These are phyloP conservation scores for Coregonus clupeaformis DNA, from an alignment of 2,113 vertebrate species.

Conservation along the genomic window DNA sequence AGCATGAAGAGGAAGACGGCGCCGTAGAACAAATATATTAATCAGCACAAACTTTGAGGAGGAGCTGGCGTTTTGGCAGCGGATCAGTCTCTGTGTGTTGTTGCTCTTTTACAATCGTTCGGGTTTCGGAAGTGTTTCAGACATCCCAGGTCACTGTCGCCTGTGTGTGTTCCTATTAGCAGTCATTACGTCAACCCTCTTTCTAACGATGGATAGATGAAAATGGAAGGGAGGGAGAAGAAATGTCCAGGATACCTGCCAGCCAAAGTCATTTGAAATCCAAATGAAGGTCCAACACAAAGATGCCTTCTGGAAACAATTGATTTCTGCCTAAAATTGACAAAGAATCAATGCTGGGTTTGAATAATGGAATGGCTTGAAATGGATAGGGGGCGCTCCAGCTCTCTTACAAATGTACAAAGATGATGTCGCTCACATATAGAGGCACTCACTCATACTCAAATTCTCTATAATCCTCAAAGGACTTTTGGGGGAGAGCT, in stretches of 20 bases:
- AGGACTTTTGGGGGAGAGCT: neutral
- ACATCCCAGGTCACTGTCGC: neutral
- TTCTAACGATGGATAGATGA: neutral
- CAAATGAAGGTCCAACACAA: constrained; percentile 16
- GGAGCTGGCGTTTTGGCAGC: neutral
- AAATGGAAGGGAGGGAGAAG: neutral
- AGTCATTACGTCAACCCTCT: constrained; percentile 12
- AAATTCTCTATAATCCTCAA: neutral
- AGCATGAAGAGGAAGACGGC: neutral
- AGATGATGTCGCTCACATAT: neutral
- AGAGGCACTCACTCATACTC: too few relatives aligned
- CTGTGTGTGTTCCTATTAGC: constrained; percentile 4
- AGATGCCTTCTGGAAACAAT: constrained; percentile 18
- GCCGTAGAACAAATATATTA: neutral
- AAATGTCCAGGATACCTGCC: neutral
- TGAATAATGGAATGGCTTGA: constrained; percentile 16
- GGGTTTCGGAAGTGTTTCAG: neutral
- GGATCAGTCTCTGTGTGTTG: neutral
- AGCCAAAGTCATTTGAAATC: constrained; percentile 9
- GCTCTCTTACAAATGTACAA: neutral
- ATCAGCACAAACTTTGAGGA: neutral
- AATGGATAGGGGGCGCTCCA: neutral
- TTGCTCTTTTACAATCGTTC: neutral
- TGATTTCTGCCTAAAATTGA: constrained; percentile 6
- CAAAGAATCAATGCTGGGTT: neutral